Conservation (phyloP, 2,113 vertebrate genomes). For the Catagonus wagneri region DNA sequence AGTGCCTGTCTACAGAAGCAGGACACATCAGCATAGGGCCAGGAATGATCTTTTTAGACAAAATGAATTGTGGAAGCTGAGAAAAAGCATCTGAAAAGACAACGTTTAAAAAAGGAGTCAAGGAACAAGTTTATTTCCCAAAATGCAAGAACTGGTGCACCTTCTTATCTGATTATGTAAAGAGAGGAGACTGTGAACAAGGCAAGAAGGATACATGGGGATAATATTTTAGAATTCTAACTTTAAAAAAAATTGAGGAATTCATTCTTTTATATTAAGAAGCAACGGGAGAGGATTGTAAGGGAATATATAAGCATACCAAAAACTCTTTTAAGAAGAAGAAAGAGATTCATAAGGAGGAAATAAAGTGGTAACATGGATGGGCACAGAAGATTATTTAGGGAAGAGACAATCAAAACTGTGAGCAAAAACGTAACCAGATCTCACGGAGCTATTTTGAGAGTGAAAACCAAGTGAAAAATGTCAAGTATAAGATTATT, state of each 20-base stretch:
- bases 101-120: background rate
- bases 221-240: background rate
- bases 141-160: background rate
- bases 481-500: constrained; percentile 79
- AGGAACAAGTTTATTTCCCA: background rate
- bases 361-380: constrained; percentile 58
- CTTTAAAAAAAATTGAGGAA: background rate
- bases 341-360: constrained; percentile 62
- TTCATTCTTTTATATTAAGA: constrained; percentile 47
- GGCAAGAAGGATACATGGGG: background rate
- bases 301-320: constrained; percentile 4
- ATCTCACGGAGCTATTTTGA: constrained; percentile 72
- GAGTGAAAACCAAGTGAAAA: constrained; percentile 73
- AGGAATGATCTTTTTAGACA: background rate
- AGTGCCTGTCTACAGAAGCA: too few relatives aligned
- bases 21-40: background rate
- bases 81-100: background rate
- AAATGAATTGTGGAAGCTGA: background rate
- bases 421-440: constrained; percentile 32
- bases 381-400: constrained; percentile 75
- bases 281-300: background rate
- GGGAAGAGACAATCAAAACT: constrained; percentile 47
- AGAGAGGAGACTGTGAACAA: background rate
- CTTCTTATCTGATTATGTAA: background rate
- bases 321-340: constrained; percentile 50